Base-by-base conservation (phyloP, 1,140 invertebrate species). In the Spodoptera frugiperda region DNA sequence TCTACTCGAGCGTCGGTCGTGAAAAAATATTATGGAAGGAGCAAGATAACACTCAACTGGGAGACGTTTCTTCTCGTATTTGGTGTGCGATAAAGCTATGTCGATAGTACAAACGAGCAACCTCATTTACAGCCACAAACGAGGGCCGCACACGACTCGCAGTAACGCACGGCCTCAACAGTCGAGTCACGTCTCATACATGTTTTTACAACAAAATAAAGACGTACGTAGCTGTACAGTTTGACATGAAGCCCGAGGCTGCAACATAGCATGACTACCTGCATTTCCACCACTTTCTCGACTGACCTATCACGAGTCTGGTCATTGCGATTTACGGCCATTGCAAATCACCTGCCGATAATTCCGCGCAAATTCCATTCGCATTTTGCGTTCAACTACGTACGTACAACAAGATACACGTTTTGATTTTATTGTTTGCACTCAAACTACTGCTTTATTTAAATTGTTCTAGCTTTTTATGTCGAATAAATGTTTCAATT, bases 301-400 rank as follows among this genome's bases (percentile, higher is more conserved):
- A 76, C 14, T 84, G 84, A 87, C 86, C 86, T 84, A 87, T 87
- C 84, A 88, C 86, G 86, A 87, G 73, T 59, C 63, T 67, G 80
- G 77, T 84, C 80, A 84, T 53, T 72, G 76, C 63, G 78, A 72
- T 59, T 77, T 71, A 76, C 65, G 67, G 78, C 75, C 59, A 63
- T 59, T 54, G 63, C 76, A 82, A 83, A 83, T 82, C 71, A 65
- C 49, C 55, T 51, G 49, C 48, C 67, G 74, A 61, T 49, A 81
- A 55, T 81, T 78, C 49, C 67, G 71, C 76, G 55, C 61, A 76
- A 57, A 80, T 71, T 61, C 59, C 9, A 39, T 39, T 39, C 33
- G 33, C 39, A 54, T 10, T 49, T 63, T 53, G 21, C 44, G 14
- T 30, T 21, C 10, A n/a, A 73, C 39, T 55, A 17, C 15, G 51